These are phyloP conservation scores for Smutsia gigantea DNA, from an alignment of 2,797 vertebrate genomes.

Conservation along the genomic window DNA sequence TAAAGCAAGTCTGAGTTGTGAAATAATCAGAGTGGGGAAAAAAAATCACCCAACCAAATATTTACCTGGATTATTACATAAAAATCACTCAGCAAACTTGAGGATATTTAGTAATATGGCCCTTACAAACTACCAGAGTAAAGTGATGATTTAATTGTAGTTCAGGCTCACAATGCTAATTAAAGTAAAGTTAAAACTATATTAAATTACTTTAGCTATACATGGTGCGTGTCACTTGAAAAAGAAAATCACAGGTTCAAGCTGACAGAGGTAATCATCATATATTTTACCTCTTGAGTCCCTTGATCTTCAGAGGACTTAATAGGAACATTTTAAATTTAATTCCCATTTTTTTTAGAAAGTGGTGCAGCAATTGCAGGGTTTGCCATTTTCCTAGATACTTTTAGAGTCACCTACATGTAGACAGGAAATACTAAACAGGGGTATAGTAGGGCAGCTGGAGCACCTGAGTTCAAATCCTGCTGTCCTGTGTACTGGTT, in stretches of 20 bases:
- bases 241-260: slow-evolving; percentile 25
- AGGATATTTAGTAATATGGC: slow-evolving; percentile 5
- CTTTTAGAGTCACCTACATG: background rate
- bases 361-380: background rate
- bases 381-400: background rate
- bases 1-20: slow-evolving; percentile 33
- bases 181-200: slow-evolving; percentile 13
- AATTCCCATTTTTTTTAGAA: background rate
- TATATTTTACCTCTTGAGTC: background rate
- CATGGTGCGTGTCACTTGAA: background rate
- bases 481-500: background rate
- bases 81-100: slow-evolving; percentile 26
- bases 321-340: background rate
- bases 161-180: slow-evolving; percentile 24
- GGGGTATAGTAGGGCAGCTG: background rate
- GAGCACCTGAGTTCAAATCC: background rate
- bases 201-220: background rate
- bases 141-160: slow-evolving; percentile 35
- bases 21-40: background rate
- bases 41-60: background rate
- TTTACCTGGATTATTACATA: background rate
- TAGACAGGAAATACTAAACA: background rate
- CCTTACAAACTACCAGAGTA: background rate
- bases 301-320: background rate
- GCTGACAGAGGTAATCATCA: background rate